These are phyloP conservation scores for Dicerorhinus sumatrensis DNA, from an alignment of 2,113 vertebrate genomes.

Conservation along the genomic window DNA sequence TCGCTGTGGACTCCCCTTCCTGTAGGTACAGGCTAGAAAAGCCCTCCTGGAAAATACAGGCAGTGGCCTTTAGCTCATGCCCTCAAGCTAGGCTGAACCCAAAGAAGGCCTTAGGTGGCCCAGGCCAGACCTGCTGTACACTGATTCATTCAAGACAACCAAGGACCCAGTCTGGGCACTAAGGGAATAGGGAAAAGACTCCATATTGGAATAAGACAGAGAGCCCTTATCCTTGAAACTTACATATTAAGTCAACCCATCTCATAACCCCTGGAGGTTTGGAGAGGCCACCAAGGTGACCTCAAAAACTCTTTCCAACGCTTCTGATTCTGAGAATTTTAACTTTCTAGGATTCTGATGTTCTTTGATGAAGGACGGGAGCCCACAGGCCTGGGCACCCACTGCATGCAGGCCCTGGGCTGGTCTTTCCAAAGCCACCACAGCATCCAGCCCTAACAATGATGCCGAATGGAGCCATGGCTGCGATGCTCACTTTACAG, in stretches of 20 bases:
- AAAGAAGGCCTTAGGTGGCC: not conserved
- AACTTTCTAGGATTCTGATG: conserved; percentile 28
- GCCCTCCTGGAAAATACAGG: conserved; percentile 18
- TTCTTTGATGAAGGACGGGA: conserved; percentile 30
- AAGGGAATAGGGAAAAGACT: not conserved
- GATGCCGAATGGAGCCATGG: not conserved
- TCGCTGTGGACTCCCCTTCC: not conserved
- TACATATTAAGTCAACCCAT: conserved; percentile 17
- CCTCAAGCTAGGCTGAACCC: conserved; percentile 39
- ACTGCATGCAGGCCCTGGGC: not conserved
- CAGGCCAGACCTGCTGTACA: not conserved
- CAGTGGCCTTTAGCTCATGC: not conserved
- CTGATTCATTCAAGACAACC: conserved; percentile 9
- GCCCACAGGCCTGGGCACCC: not conserved
- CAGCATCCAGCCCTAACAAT: not conserved
- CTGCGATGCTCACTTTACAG: not conserved
- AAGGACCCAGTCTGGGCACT: not conserved
- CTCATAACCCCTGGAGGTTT: not conserved
- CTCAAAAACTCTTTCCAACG: not conserved
- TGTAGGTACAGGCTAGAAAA: conserved; percentile 39
- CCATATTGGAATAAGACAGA: conserved; percentile 22
- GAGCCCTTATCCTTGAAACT: not conserved
- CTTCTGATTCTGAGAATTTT: conserved; percentile 20
- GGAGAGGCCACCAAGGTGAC: not conserved
- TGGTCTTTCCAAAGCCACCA: conserved; percentile 1